Evolutionary conservation across 2,797 vertebrate genomes (phyloP).

Genomic region (Ctenochaetus hawaiiensis): DNA sequence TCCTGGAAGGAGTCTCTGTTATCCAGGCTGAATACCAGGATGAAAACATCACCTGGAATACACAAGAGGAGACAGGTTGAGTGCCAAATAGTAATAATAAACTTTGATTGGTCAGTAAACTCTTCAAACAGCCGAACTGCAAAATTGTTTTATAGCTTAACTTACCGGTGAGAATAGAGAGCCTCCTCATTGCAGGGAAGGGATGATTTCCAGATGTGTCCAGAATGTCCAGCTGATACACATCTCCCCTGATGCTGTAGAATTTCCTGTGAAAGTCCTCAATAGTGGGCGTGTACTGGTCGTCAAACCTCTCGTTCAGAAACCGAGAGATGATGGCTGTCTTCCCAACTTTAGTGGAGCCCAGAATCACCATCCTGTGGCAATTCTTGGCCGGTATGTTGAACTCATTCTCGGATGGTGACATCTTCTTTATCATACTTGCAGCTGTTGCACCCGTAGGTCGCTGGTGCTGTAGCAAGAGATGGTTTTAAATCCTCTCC

Average conservation of each 20-base stretch:
- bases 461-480: background rate
- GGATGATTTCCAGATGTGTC: constrained; percentile 98
- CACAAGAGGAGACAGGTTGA: constrained; percentile 30
- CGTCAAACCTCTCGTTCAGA: constrained; percentile 94
- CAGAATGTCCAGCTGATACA: constrained; percentile 97
- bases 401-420: constrained; percentile 89
- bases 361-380: constrained; percentile 97
- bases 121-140: background rate
- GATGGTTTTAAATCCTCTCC: constrained; percentile 15
- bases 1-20: constrained; percentile 97
- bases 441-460: constrained; percentile 56
- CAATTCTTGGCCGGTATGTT: constrained; percentile 96
- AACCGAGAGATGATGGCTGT: constrained; percentile 97
- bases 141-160: constrained; percentile 31
- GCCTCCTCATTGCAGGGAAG: constrained; percentile 96
- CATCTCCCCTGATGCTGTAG: constrained; percentile 95
- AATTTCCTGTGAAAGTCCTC: constrained; percentile 99
- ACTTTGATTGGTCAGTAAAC: no score
- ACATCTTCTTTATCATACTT: constrained; percentile 96
- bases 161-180: constrained; percentile 98
- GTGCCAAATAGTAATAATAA: background rate
- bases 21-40: constrained; percentile 97
- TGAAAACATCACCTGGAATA: constrained; percentile 93
- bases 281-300: constrained; percentile 97
- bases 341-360: constrained; percentile 98